phyloP scores from a whole-genome alignment of 2,113 vertebrate genomes.

The Lepisosteus osseus region DNA sequence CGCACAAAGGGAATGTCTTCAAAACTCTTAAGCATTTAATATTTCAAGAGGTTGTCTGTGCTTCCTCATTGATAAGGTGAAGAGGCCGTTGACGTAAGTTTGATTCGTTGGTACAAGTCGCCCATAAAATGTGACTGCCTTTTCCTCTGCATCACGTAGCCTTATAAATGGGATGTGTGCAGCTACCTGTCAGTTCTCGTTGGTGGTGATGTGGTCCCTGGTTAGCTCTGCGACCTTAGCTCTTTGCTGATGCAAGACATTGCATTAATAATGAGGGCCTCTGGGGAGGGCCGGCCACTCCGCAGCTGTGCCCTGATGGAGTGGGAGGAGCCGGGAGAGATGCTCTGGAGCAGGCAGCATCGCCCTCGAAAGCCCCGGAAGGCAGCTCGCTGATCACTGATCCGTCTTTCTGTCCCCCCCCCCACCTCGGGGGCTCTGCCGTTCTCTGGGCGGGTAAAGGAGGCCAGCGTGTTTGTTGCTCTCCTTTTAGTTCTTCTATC shows the following conservation, averaged over 20 bases:
- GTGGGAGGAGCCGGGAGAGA: neutral
- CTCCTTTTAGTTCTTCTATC: too few species aligned
- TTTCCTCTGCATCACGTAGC: too few species aligned
- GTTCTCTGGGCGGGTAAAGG: too few species aligned
- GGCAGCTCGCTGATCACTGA: neutral
- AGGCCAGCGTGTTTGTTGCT: too few species aligned
- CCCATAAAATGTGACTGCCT: too few species aligned
- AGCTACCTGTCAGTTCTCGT: neutral
- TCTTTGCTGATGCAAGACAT: neutral
- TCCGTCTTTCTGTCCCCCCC: neutral
- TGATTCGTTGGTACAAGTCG: too few species aligned
- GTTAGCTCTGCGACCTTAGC: neutral
- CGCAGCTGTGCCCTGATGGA: slow-evolving; percentile 1
- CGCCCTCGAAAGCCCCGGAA: neutral
- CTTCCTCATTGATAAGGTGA: neutral
- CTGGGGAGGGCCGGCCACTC: neutral
- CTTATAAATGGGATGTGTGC: neutral
- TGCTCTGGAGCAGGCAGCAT: neutral
- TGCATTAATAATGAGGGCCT: neutral
- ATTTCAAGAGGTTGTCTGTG: slow-evolving; percentile 40
- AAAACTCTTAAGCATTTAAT: slow-evolving; percentile 24
- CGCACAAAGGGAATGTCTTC: too few species aligned
- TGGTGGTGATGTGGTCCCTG: neutral
- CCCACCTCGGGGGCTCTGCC: too few species aligned
- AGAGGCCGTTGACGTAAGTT: neutral